Evolutionary conservation across 2,888 invertebrate genomes (phyloP).

Genomic region (Lasioglossum calceatum): DNA sequence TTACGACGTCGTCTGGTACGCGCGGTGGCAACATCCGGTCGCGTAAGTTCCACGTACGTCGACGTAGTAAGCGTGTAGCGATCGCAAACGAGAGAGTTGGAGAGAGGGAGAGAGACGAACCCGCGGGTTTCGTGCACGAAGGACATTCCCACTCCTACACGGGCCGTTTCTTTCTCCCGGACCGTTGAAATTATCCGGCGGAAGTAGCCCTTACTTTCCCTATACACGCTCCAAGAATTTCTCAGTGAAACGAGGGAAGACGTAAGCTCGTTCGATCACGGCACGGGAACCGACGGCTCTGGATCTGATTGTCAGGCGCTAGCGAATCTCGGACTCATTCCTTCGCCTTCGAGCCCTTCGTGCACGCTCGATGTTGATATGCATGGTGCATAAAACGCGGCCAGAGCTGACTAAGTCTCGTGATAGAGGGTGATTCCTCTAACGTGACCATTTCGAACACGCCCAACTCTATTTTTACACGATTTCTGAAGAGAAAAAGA

Average conservation of each 20-base stretch:
- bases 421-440: not conserved
- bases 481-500: too few species aligned
- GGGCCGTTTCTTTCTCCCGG: constrained; percentile 36
- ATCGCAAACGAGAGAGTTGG: constrained; percentile 64
- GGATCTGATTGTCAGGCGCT: not conserved
- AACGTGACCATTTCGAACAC: too few species aligned
- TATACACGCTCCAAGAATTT: constrained; percentile 55
- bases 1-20: constrained; percentile 59
- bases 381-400: not conserved
- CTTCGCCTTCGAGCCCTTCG: not conserved
- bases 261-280: constrained; percentile 19
- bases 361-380: not conserved
- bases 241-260: constrained; percentile 29
- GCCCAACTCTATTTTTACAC: too few species aligned
- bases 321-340: not conserved
- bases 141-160: constrained; percentile 69
- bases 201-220: constrained; percentile 63
- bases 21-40: constrained; percentile 61
- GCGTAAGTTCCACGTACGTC: constrained; percentile 60
- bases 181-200: constrained; percentile 64
- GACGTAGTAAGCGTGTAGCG: constrained; percentile 73
- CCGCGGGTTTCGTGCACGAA: constrained; percentile 68
- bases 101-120: not conserved
- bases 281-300: constrained; percentile 1
- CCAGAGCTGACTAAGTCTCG: not conserved